phyloP scores from a whole-genome alignment of 2,113 vertebrate species.

The Cepphus grylle region DNA sequence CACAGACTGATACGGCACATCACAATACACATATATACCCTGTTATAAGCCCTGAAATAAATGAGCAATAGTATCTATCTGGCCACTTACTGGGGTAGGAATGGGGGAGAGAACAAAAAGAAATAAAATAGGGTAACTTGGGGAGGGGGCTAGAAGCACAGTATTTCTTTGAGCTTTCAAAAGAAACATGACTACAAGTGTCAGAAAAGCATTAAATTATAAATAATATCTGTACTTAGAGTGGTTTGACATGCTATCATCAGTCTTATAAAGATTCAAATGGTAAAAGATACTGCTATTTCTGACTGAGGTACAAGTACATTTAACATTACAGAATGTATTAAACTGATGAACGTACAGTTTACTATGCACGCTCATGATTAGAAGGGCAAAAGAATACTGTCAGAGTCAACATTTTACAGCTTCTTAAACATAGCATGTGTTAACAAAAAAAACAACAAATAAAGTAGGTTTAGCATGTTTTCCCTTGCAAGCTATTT shows the following conservation, averaged over 20 bases:
- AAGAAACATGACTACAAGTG: neutral
- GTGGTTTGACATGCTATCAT: neutral
- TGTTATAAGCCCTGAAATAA: neutral
- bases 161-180: neutral
- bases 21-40: neutral
- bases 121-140: neutral
- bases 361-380: neutral
- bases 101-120: neutral
- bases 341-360: neutral
- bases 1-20: neutral
- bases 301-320: neutral
- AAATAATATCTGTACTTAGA: neutral
- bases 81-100: neutral
- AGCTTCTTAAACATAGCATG: neutral
- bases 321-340: neutral
- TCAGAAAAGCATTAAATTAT: neutral
- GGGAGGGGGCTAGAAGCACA: neutral
- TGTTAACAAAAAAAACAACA: slow-evolving; percentile 22
- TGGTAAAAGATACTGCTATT: neutral
- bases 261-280: neutral
- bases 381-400: neutral
- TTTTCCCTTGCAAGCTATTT: slow-evolving; percentile 62
- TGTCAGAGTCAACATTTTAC: slow-evolving; percentile 8
- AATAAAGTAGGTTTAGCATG: slow-evolving; percentile 54
- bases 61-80: neutral